Conservation (phyloP, 2,797 vertebrate species). For the Anas bahamensis region DNA sequence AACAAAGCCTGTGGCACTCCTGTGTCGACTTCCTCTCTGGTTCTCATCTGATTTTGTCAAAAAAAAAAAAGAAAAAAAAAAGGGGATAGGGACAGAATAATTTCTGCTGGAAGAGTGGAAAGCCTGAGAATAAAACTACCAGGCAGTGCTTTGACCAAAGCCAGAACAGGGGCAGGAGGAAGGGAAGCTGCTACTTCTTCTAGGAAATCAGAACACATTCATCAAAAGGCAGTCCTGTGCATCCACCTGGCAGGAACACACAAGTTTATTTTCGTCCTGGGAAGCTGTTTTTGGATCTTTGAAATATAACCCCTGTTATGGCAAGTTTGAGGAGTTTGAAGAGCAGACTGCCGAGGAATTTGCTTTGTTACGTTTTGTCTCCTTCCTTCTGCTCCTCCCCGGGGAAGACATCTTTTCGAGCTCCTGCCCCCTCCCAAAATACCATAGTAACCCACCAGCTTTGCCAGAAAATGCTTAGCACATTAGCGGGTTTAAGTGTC, state of each 20-base stretch:
- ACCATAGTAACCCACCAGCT: conserved; percentile 23
- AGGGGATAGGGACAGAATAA: not conserved
- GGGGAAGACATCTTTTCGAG: conserved; percentile 31
- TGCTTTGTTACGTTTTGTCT: not conserved
- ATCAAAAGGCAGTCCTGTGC: not conserved
- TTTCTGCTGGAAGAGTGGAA: not conserved
- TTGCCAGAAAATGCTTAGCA: conserved; percentile 79
- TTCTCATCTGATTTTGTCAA: not conserved
- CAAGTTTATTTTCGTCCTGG: conserved; percentile 27
- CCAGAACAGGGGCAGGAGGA: not conserved
- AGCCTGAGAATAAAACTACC: not conserved
- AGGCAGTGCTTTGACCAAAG: not conserved
- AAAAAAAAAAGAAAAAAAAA: not conserved
- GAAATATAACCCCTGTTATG: not conserved
- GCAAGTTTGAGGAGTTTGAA: conserved; percentile 34
- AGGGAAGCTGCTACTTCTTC: conserved; percentile 19
- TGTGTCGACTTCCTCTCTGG: not conserved
- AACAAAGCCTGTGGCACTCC: not conserved
- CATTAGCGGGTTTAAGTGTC: conserved; percentile 76
- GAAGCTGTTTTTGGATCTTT: conserved; percentile 25
- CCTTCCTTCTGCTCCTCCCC: conserved; percentile 14
- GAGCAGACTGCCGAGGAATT: conserved; percentile 24
- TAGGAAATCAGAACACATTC: conserved; percentile 31
- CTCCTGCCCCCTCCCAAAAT: conserved; percentile 67
- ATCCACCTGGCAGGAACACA: conserved; percentile 3